Evolutionary conservation across 2,797 vertebrate species (phyloP).

Genomic region (Threskiornis aethiopicus): DNA sequence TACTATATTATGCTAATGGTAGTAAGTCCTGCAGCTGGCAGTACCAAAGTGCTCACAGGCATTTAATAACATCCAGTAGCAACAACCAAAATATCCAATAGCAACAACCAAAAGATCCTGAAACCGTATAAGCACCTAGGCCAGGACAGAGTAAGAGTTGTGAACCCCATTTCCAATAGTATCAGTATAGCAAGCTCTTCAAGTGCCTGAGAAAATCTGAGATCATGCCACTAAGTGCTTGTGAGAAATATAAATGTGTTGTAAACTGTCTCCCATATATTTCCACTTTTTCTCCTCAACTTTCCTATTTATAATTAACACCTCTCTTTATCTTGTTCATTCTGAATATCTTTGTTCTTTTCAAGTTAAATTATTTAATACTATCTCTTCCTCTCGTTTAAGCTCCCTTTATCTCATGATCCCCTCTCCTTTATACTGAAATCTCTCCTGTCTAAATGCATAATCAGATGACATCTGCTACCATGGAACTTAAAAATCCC

Average conservation of each 20-base stretch:
- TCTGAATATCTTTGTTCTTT: conserved; percentile 65
- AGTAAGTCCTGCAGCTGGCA: background rate
- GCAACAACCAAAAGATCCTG: background rate
- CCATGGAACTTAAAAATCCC: background rate
- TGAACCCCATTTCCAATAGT: background rate
- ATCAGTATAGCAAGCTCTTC: background rate
- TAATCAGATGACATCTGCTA: conserved; percentile 36
- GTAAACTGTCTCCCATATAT: conserved; percentile 62
- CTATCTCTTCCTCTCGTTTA: conserved; percentile 41
- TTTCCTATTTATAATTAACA: conserved; percentile 71
- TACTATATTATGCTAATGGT: background rate
- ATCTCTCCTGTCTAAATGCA: conserved; percentile 53
- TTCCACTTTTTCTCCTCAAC: conserved; percentile 68
- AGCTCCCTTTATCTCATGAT: conserved; percentile 66
- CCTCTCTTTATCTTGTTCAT: conserved; percentile 69
- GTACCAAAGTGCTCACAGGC: background rate
- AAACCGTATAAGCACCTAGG: background rate
- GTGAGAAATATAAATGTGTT: conserved; percentile 66
- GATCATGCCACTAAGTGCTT: conserved; percentile 33
- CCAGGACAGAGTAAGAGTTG: background rate
- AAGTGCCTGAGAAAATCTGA: background rate
- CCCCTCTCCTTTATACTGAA: conserved; percentile 58
- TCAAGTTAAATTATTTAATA: conserved; percentile 68
- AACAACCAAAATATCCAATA: background rate
- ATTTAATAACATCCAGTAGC: background rate